Evolutionary conservation across 2,797 vertebrate genomes (phyloP), one percentile per base, ranked within the genome.

Genomic region (Liasis olivaceus): DNA sequence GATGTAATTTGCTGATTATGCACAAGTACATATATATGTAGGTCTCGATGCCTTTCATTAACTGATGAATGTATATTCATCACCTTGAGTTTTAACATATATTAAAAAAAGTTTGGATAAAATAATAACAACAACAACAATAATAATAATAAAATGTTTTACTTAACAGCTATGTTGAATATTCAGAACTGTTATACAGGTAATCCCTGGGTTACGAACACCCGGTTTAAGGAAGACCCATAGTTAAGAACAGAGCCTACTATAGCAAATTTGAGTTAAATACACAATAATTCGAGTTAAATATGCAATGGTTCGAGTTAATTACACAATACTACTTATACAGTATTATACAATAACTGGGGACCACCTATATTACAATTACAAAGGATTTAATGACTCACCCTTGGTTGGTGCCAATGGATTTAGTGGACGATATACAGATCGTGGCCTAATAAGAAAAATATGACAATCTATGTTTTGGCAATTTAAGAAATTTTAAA

Each of bases 391-490:
- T 69, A 95, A 91, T 92, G 88, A 97, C 98, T 94, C 95, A 99
- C 99, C 98, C 97, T 98, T 97, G 97, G 96, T 98, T 26, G 99
- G 98, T 60, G 98, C 98, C 97, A 99, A 95, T 89, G 99, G 99
- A 97, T 99, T 99, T 96, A 99, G 97, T 96, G 99, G 99, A 92
- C 99, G 98, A 97, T 99, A 99, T 93, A 99, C 99, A n/a, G 99
- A 99, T 89, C 99, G 97, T 95, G 99, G 99, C 96, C 99, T 99
- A 97, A 64, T 88, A 87, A 93, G 96, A 90, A 93, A 4, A 94
- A 84, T 56, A 94, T 56, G 5, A 14, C 56, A 95, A 15, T 92
- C 24, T 81, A 90, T 42, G 95, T 87, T 91, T 93, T 92, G 93
- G 60, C 17, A 88, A 54, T 91, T 28, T 84, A 69, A 15, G 72